These are phyloP conservation scores for Anodontia alba DNA, from an alignment of 2,888 invertebrate species.

Conservation along the genomic window DNA sequence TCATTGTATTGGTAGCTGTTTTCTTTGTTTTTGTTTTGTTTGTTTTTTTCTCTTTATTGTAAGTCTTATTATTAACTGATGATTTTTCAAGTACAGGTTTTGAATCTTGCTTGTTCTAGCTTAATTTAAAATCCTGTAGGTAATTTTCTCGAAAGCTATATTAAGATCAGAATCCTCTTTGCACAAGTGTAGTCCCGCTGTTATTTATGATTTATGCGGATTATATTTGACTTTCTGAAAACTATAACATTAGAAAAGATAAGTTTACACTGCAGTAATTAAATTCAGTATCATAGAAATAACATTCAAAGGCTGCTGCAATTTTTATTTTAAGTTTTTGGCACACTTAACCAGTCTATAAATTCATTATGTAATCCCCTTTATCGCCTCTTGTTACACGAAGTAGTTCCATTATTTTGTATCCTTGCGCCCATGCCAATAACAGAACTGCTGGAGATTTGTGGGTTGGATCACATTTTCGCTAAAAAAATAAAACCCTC, in stretches of 20 bases:
- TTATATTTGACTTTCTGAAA: background rate
- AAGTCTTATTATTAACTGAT: no score
- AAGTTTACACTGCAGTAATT: background rate
- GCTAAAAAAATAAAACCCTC: background rate
- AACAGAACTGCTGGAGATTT: conserved; percentile 1
- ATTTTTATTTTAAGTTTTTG: background rate
- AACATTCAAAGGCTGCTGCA: background rate
- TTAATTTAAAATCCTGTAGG: conserved; percentile 3
- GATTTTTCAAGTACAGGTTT: no score
- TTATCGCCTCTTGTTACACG: background rate
- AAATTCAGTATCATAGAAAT: background rate
- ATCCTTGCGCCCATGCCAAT: conserved; percentile 17
- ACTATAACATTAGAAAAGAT: background rate
- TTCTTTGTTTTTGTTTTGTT: no score
- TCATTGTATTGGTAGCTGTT: no score
- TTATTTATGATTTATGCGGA: conserved; percentile 4
- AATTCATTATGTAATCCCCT: conserved; percentile 12
- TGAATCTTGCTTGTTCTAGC: background rate
- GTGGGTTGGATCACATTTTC: conserved; percentile 10
- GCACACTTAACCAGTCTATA: background rate
- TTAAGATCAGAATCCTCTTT: conserved; percentile 16
- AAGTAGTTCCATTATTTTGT: conserved; percentile 5
- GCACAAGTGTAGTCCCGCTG: conserved; percentile 4
- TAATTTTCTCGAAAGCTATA: conserved; percentile 1
- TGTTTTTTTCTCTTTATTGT: no score